Base-by-base conservation (phyloP, 2,888 invertebrate species). In the Nemotelus nigrinus region DNA sequence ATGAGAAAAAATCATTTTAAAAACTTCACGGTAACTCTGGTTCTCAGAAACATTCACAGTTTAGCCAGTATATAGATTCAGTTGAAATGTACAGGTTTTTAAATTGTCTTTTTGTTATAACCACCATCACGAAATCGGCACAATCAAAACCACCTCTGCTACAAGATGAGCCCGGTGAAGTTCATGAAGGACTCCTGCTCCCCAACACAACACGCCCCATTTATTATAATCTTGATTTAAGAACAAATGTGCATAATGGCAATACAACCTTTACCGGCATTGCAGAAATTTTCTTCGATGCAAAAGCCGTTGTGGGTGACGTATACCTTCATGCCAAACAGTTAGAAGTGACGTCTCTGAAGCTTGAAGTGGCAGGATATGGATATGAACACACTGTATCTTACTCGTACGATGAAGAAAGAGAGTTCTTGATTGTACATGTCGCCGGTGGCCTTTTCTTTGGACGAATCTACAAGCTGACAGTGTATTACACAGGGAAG, bases 261-360 rank as follows among this genome's bases (percentile, higher is more conserved):
- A 86, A 85, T 57, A 86, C 74, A 4, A 70, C 60, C 25, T 79
- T 77, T 71, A 82, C 1, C 48, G 91, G 91, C 6, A 86, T 87
- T 83, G 88, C 88, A 4, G 83, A 83, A 50, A 88, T 89, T 75
- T 72, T 85, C 5, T 82, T 91, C 53, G 87, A 89, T 79, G 88
- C 89, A 4, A 85, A 87, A 8, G 84, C 86, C 79, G 83, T 85
- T n/a, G 89, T 89, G 10, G 84, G 84, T 5, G 89, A 89, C 80
- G 88, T 92, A 57, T 90, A 89, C 3, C 82, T 92, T 8, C 91
- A 92, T 82, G 86, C 88, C 1, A 87, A 88, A 67, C 89, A 90
- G 77, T 86, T 91, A 81, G 84, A 84, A 7, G 88, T 91, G 6
- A n/a, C 7, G n/a, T 57, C 55, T 3, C 8, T 78, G n/a, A 39